Evolutionary conservation across 2,888 invertebrate genomes (phyloP).

Genomic region (Plebejus argus): DNA sequence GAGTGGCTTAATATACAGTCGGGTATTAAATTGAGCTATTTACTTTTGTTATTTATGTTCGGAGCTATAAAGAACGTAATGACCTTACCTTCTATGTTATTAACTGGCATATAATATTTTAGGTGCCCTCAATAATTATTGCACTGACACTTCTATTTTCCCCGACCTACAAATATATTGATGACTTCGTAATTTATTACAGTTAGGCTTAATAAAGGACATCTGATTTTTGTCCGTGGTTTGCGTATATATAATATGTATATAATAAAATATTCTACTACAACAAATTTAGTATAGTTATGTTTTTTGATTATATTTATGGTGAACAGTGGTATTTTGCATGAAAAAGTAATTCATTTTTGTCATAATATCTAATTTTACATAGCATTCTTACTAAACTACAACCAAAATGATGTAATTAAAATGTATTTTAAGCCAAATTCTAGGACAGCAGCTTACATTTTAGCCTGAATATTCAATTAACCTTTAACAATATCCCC

Average conservation of each 20-base stretch:
- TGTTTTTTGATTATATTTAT: too few species aligned
- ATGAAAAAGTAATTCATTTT: too few species aligned
- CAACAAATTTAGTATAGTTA: too few species aligned
- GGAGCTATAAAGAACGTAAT: not conserved
- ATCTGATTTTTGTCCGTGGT: too few species aligned
- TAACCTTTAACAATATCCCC: slow-evolving; percentile 43
- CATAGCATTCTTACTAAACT: too few species aligned
- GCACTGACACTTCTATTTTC: not conserved
- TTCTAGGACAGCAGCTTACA: not conserved
- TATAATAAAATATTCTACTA: too few species aligned
- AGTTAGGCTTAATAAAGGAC: not conserved
- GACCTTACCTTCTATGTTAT: slow-evolving; percentile 1
- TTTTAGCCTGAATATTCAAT: slow-evolving; percentile 29
- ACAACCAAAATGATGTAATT: not conserved
- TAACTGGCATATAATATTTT: not conserved
- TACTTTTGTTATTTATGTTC: slow-evolving; percentile 5
- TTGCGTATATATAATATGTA: too few species aligned
- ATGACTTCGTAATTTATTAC: not conserved
- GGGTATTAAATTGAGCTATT: slow-evolving; percentile 9
- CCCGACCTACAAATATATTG: not conserved
- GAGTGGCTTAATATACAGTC: not conserved
- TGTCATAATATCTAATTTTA: too few species aligned
- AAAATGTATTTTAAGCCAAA: not conserved
- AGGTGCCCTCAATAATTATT: not conserved
- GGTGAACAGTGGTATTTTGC: not conserved